Base-by-base conservation (phyloP, 2,797 vertebrate species). In the Pseudochirops corinnae region DNA sequence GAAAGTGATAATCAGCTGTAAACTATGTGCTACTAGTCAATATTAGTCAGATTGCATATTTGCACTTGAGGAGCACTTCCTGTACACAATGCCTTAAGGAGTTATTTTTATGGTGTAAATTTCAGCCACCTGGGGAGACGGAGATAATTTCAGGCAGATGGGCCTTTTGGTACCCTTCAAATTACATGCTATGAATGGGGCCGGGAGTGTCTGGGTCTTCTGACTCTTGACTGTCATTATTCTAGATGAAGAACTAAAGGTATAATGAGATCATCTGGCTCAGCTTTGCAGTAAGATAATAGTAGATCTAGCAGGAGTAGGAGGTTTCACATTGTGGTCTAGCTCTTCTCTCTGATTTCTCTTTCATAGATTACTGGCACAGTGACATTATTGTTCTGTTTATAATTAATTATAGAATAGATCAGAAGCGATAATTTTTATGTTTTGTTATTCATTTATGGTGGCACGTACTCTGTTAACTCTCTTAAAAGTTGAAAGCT, bases 401-500 rank as follows among this genome's bases (percentile, higher is more conserved):
- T 10, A 29, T 93, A 62, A 90, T 56, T 93, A 57, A 90, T 56
- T 91, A 74, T 0, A 0, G 1, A 50, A 94, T 2, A 67, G 21
- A 10, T 57, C 14, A 55, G 93, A 56, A 90, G 87, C 57, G 55
- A 90, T 55, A 62, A 53, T 94, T 56, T 91, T 50, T 92, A 5
- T 39, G 90, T 91, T 55, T n/a, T 93, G 4, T 39, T 95, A 93
- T 56, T 87, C 12, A 52, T 55, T 90, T 55, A 52, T 95, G 39
- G 21, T 93, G 53, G 55, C 82, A 95, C 92, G 91, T 92, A 33
- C 87, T 58, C 29, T 12, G 90, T 93, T 62, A 94, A 92, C 62
- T 16, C 5, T 74, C 33, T 74, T 74, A 94, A 95, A 52, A 95
- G 58, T 50, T 93, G 90, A 92, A 94, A 92, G 90, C 90, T 67